Evolutionary conservation across 2,797 vertebrate genomes (phyloP).

Genomic region (Takifugu rubripes): DNA sequence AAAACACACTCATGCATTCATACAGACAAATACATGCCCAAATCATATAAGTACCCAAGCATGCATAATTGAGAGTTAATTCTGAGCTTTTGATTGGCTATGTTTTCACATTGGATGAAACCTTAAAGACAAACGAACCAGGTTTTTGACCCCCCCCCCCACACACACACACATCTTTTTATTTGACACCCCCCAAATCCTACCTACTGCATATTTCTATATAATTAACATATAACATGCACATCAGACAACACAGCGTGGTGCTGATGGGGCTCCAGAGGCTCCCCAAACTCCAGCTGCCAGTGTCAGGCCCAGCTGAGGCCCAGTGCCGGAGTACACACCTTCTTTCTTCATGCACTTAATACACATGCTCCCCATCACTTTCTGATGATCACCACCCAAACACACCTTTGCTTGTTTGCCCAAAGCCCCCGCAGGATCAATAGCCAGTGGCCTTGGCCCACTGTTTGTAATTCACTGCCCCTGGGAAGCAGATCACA

Average conservation of each 20-base stretch:
- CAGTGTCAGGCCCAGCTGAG: constrained; percentile 72
- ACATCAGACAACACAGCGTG: constrained; percentile 55
- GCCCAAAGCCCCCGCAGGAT: constrained; percentile 47
- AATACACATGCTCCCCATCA: constrained; percentile 4
- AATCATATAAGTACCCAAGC: constrained; percentile 27
- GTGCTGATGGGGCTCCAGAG: constrained; percentile 71
- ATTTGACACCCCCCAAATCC: too few species aligned
- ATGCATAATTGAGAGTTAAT: constrained; percentile 19
- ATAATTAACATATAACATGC: constrained; percentile 47
- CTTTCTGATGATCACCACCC: constrained; percentile 11
- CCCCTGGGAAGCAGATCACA: constrained; percentile 40
- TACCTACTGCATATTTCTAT: constrained; percentile 16
- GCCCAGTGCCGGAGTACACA: constrained; percentile 37
- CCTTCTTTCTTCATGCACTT: constrained; percentile 21
- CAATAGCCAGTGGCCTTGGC: constrained; percentile 59
- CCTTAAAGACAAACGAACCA: constrained; percentile 32
- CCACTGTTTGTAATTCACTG: constrained; percentile 29
- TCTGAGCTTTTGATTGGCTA: constrained; percentile 12
- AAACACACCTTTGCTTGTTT: constrained; percentile 7
- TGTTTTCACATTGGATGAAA: constrained; percentile 31
- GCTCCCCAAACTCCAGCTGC: constrained; percentile 75
- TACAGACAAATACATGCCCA: constrained; percentile 26
- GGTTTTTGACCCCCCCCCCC: constrained; percentile 20
- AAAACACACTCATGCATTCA: constrained; percentile 46
- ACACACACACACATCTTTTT: too few species aligned